Evolutionary conservation across 2,888 invertebrate species (phyloP), one percentile per base, ranked within the genome.

Genomic region (Pseudolycoriella hygida): DNA sequence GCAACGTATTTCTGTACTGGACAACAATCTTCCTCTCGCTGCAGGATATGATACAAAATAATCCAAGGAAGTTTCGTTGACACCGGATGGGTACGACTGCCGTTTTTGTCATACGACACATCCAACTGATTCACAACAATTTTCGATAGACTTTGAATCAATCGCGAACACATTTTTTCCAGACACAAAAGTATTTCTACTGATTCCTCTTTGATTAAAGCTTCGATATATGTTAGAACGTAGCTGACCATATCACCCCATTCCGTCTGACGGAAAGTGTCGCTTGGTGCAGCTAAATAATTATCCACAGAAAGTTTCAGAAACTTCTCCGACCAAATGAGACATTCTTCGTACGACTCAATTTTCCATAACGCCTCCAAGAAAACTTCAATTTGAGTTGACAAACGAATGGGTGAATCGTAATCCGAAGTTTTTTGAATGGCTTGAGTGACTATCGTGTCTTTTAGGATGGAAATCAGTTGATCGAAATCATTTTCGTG

Each of bases 51-150:
- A 65, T 89, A 84, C 53, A 92, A 67, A 47, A 92, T 67, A 47
- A 88, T 79, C 89, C 89, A 90, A 4, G 88, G 84, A 3, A 74
- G 63, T 12, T 85, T 74, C 12, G 79, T 76, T 48, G 77, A 76
- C 45, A 87, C 69, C 0, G 80, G 78, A 63, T 75, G 69, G 57
- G 71, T 71, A 49, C 76, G 77, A 25, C 71, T 63, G 19, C 69
- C 67, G 57, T 69, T 73, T 31, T 84, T 84, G 53, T 64, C 63
- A 31, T 56, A 53, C 3, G 70, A 62, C 1, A 70, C 61, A 55
- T 88, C 86, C 49, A 89, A 69, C 61, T 86, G 85, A 57, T 81
- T 77, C 44, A 80, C 79, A 50, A 87, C 74, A 43, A 88, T 73
- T 54, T 77, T 74, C 17, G 81, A 74, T 38, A 89, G 67, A 57